A percentile compares a stretch with the other conserved stretches of the same genome.
phyloP scores from a whole-genome alignment of 2,888 invertebrate genomes.

The Arctia plantaginis region DNA sequence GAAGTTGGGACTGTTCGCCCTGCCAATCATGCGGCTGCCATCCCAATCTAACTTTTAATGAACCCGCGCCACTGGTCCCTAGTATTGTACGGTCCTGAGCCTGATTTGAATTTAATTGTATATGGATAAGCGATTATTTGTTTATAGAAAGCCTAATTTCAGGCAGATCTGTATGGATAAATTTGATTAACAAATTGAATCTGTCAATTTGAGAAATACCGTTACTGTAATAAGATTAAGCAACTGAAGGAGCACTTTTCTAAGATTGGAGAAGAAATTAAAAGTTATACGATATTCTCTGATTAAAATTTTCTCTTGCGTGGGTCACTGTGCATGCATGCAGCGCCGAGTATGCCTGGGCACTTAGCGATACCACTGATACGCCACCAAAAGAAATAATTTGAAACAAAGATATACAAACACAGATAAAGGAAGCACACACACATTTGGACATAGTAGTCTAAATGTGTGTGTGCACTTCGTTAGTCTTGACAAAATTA shows the following conservation, averaged over 20 bases:
- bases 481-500: too few relatives aligned
- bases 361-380: too few relatives aligned
- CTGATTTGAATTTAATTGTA: constrained; percentile 51
- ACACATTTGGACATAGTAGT: too few relatives aligned
- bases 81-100: constrained; percentile 24
- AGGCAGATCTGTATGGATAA: neutral
- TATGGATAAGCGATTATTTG: constrained; percentile 36
- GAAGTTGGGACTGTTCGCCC: constrained; percentile 7
- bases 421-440: too few relatives aligned
- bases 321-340: neutral
- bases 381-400: too few relatives aligned
- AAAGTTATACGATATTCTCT: neutral
- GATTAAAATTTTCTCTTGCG: neutral
- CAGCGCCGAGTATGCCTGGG: too few relatives aligned
- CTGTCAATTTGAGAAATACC: neutral
- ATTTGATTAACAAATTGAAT: neutral
- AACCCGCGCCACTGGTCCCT: constrained; percentile 26
- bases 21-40: constrained; percentile 20
- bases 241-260: neutral
- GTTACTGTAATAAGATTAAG: neutral
- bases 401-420: too few relatives aligned
- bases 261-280: neutral
- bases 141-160: constrained; percentile 16
- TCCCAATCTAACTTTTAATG: constrained; percentile 56
- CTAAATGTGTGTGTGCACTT: too few relatives aligned